phyloP scores from a whole-genome alignment of 53 echinoderm and acorn worm genomes.

The Antedon mediterranea region DNA sequence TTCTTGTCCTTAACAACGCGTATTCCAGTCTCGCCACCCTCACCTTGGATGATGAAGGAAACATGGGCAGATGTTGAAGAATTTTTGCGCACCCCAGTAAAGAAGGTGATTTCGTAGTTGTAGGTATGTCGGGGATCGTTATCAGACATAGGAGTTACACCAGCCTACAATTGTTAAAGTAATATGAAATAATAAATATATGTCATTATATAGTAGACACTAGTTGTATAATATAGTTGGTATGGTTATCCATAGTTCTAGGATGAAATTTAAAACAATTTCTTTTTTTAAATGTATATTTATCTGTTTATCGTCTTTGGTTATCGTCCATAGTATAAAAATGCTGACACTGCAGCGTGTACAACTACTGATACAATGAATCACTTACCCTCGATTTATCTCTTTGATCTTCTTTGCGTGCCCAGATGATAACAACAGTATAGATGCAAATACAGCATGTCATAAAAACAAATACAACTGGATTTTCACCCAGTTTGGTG shows the following conservation, averaged over 20 bases:
- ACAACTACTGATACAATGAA: not conserved
- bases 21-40: constrained; percentile 46
- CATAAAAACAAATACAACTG: constrained; percentile 74
- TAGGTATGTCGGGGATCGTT: constrained; percentile 61
- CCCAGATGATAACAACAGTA: constrained; percentile 52
- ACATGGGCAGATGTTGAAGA: constrained; percentile 56
- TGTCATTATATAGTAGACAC: too few species aligned
- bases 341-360: not conserved
- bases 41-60: constrained; percentile 53
- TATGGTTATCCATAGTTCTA: too few species aligned
- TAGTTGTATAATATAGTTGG: too few species aligned
- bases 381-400: constrained; percentile 38
- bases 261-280: too few species aligned
- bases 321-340: too few species aligned
- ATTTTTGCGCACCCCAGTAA: constrained; percentile 46
- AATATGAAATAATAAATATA: too few species aligned
- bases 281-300: too few species aligned
- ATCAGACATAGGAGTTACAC: constrained; percentile 53
- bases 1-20: constrained; percentile 45
- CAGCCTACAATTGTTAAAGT: constrained; percentile 28
- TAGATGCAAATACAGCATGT: constrained; percentile 45
- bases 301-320: too few species aligned
- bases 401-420: constrained; percentile 64
- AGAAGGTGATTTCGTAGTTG: constrained; percentile 67
- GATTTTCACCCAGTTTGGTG: constrained; percentile 77